Evolutionary conservation across 2,888 invertebrate species (phyloP), one percentile per base, ranked within the genome.

Genomic region (Cistogaster globosa): DNA sequence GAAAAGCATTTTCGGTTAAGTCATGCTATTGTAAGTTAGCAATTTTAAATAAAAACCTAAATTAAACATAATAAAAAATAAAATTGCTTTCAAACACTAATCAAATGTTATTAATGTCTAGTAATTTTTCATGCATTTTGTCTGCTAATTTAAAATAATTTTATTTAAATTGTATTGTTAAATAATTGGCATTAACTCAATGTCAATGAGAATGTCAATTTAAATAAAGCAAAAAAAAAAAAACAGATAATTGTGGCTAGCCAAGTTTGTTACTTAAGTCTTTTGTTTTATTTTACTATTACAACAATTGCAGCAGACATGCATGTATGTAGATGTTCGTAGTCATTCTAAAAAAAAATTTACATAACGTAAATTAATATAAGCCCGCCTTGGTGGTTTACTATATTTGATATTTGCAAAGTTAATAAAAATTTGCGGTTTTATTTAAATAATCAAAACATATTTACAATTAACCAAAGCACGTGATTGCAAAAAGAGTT

Each of bases 341-440:
- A 38, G 9, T 76, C 9, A 26, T 63, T 45, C 57, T 38, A 38
- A 12, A 42, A 12, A 12, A 12, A 42, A 42, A 11, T 12, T 11
- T 12, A 12, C 76, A 42, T 65, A 62, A 69, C 55, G 63, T 42
- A 77, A 51, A 51, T 63, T 57, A 69, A 63, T 42, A 51, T 55
- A 38, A 80, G 58, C 58, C 81, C 81, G 81, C 67, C 71, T 76
- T 84, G 65, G 67, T 72, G 72, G 71, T 62, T 77, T 67, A 62
- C 72, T 32, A 65, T 58, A 53, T 42, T 76, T 76, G 18, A 62
- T 63, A n/a, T 58, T 53, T 69, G 38, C 57, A 63, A 71, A 76
- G 76, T 71, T 82, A 76, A 77, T 77, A 83, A 58, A 77, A 65
- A 72, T 53, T 71, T 83, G 82, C 65, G 82, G 82, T 83, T 82